Evolutionary conservation across 2,888 invertebrate species (phyloP), one percentile per base, ranked within the genome.

Genomic region (Stramonita haemastoma): DNA sequence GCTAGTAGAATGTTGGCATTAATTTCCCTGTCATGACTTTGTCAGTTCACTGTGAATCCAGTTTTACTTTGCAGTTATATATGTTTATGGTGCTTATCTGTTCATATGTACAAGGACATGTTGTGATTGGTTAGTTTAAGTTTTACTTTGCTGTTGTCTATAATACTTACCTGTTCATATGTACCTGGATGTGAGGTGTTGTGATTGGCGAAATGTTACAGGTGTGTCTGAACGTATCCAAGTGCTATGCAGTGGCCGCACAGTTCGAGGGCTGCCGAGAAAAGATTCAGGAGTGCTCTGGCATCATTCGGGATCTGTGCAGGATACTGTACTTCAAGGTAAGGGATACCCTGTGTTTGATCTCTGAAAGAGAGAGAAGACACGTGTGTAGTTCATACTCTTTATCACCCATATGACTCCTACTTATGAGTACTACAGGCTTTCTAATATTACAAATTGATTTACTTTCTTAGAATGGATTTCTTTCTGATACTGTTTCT

Each of bases 191-290:
- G 46, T 46, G 8, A 46, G 8, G 46, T 46, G 86, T 66, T 77
- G 57, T 36, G 34, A 17, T 26, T 83, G 77, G 29, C 90, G 46
- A 8, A 4, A 66, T 66, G 66, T 83, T 36, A 11, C 81, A 96
- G 96, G 99, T 99, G 93, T 99, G 99, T 95, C 98, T 97, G 56
- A 98, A 99, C 96, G 97, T 98, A 92, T 98, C 98, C 32, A 97
- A 97, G 90, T 99, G 99, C 96, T 98, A 98, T 96, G 98, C 98
- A n/a, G 99, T 99, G 6, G 98, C 99, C 5, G 98, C 99, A 66
- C 97, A 97, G 93, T 99, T 99, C 97, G 97, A 98, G 92, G 98
- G 97, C 83, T 99, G 99, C 95, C 97, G 99, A 92, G 98, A 98
- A 93, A 98, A 99, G 94, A 98, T 98, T 6, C 96, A 96, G 89